phyloP scores from a whole-genome alignment of 2,888 invertebrate species.

The Phoenoteleia sp. region DNA sequence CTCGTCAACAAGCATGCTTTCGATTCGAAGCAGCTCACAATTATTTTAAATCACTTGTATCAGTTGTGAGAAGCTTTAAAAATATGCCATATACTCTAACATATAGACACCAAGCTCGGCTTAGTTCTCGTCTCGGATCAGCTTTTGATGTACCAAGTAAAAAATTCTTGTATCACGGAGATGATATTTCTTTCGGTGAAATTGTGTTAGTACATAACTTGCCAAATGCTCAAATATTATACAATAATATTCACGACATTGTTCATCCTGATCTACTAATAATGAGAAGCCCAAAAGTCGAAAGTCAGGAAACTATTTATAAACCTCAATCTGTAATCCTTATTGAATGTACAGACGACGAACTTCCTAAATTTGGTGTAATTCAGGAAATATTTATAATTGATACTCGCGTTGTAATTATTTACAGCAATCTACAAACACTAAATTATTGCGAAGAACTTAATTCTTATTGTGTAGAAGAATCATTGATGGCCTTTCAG shows the following conservation, averaged over 20 bases:
- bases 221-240: conserved; percentile 18
- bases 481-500: not conserved
- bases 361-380: not conserved
- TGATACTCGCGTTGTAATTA: not conserved
- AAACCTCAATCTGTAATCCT: not conserved
- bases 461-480: not conserved
- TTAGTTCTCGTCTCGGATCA: conserved; percentile 30
- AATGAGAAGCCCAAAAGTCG: conserved; percentile 37
- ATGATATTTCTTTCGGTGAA: conserved; percentile 50
- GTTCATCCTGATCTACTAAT: conserved; percentile 5
- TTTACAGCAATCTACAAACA: not conserved
- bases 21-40: conserved; percentile 68
- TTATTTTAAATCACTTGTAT: conserved; percentile 62
- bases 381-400: not conserved
- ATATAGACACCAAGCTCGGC: conserved; percentile 41
- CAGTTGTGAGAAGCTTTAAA: conserved; percentile 60
- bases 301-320: not conserved
- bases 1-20: conserved; percentile 67
- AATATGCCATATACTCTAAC: conserved; percentile 39
- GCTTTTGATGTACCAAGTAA: conserved; percentile 5
- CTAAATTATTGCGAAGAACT: not conserved
- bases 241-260: conserved; percentile 2
- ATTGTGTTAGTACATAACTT: conserved; percentile 49
- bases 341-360: not conserved
- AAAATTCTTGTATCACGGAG: conserved; percentile 63